Evolutionary conservation across 2,888 invertebrate genomes (phyloP), one percentile per base, ranked within the genome.

Genomic region (Mystacides longicornis): DNA sequence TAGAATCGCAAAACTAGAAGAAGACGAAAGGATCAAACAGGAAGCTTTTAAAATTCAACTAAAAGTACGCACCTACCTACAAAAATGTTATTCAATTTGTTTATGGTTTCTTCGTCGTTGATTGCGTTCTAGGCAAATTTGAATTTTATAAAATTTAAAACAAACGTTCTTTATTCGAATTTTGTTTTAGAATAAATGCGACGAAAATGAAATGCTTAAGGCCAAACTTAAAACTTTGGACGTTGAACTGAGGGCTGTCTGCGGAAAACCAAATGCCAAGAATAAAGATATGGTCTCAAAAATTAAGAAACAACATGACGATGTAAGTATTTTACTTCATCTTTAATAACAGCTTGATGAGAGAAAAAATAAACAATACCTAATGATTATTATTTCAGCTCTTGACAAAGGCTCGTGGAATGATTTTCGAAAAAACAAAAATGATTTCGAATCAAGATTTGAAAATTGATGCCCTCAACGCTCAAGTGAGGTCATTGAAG

Each of bases 401-500:
- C 42, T 68, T 86, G 21, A 80, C 81, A 22, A 82, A 82, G 67
- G 86, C 86, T 0, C 83, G 83, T 63, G 82, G 83, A 11, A 77
- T 86, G 68, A 81, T 87, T 49, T 86, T 86, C 67, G 87, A 88
- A 66, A 87, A 87, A 68, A 85, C 84, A 0, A 86, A 86, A 71
- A 79, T 85, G 64, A 85, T 85, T 61, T 84, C 85, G 66, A 87
- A 87, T 67, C 87, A 89, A 66, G 89, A 90, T 66, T 75, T 86
- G 62, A 89, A 89, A 69, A 87, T 89, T 52, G 80, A 81, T 57
- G 88, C 88, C 0, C 69, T 87, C 49, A 80, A 74, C 23, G 80
- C 81, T 5, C 88, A 91, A 69, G 85, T 89, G 5, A 77, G 80
- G 43, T 87, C 89, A 1, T 73, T 90, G 27, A 89, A 89, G 67